phyloP scores from a whole-genome alignment of 2,113 vertebrate genomes.

The Upupa epops region DNA sequence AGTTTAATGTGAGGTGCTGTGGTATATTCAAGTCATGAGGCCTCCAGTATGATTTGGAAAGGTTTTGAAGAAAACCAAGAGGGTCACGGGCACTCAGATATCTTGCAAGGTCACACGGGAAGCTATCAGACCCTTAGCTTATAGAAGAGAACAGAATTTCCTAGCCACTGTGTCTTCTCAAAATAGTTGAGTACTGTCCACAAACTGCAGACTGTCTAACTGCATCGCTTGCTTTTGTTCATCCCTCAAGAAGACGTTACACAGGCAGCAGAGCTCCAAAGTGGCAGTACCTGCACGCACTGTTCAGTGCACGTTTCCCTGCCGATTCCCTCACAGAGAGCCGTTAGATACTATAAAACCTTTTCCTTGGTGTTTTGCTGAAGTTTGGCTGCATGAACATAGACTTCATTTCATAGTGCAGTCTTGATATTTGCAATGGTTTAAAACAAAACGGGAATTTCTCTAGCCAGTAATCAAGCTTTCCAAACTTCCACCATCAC shows the following conservation, averaged over 20 bases:
- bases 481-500: neutral
- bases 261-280: neutral
- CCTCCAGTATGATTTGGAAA: neutral
- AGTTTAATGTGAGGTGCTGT: neutral
- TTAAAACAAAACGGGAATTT: neutral
- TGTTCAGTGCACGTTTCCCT: neutral
- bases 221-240: neutral
- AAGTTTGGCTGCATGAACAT: neutral
- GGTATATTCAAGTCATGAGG: neutral
- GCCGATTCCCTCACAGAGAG: neutral
- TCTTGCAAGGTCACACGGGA: neutral
- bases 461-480: neutral
- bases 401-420: neutral
- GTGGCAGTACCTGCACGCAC: rapidly evolving
- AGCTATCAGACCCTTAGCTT: neutral
- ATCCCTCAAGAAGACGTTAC: neutral
- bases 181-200: neutral
- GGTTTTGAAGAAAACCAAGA: neutral
- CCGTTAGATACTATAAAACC: neutral
- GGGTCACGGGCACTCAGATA: neutral
- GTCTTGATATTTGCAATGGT: neutral
- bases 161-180: neutral
- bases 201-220: neutral
- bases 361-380: neutral
- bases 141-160: neutral